Evolutionary conservation across 2,113 vertebrate genomes (phyloP), one percentile per base, ranked within the genome.

Genomic region (Daubentonia madagascariensis): DNA sequence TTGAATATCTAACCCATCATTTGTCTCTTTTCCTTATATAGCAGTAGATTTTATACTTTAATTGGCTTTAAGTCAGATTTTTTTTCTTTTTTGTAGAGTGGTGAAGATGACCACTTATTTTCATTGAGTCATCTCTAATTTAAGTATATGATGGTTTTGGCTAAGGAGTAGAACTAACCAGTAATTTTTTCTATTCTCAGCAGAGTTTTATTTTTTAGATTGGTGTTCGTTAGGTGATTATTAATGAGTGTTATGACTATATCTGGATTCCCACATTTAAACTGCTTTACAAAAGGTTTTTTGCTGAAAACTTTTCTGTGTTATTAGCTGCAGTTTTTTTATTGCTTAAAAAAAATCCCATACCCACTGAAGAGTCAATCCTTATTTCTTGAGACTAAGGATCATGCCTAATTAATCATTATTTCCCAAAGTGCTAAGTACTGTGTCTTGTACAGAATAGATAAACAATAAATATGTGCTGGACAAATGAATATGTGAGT

Each of bases 131-230:
- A 89, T 89, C 32, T 86, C 63, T 96, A 57, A 76, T 86, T 94
- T 96, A 94, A 92, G 50, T 76, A 7, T 92, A 14, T 32, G 22
- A 32, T 95, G 40, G 59, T 95, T 96, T 93, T 37, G 35, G 63
- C 89, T 92, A 85, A 50, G 59, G 57, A 96, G 12, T 50, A 45
- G 65, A 85, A 68, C n/a, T 72, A 90, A 86, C 70, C 13, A 50
- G 72, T 96, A 80, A 70, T 85, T 89, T 96, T 98, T 91, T 91
- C 79, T 95, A 54, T 97, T 91, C 54, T 92, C 94, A 96, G 89
- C 13, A 78, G 61, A 83, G 70, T 81, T 81, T 92, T 97, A 59
- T 92, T 92, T n/a, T 81, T 67, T 32, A 67, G 50, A 48, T 13
- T 86, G 20, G 23, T 65, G 22, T 70, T 76, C 30, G 63, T 83